phyloP scores from a whole-genome alignment of 2,888 invertebrate genomes.

The Lochmaea capreae region DNA sequence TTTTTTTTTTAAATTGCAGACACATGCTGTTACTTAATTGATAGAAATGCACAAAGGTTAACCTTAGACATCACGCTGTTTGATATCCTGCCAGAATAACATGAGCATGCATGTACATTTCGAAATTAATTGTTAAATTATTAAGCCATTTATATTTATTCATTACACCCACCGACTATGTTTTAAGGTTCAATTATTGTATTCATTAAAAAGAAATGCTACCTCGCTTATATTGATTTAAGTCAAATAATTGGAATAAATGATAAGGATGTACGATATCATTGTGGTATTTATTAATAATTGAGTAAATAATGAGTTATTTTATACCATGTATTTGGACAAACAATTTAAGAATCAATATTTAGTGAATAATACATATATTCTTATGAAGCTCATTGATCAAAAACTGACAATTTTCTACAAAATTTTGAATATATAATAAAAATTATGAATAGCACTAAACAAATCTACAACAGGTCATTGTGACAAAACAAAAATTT shows the following conservation, averaged over 20 bases:
- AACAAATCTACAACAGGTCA: no score
- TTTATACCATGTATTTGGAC: not conserved
- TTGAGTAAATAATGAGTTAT: not conserved
- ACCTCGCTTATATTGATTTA: no score
- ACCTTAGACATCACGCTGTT: not conserved
- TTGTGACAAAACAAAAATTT: no score
- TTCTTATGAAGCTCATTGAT: not conserved
- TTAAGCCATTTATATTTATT: no score
- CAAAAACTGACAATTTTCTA: not conserved
- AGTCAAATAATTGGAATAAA: no score
- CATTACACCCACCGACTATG: no score
- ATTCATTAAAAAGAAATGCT: no score
- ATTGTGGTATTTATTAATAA: not conserved
- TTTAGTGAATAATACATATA: not conserved
- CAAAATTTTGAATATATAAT: slow-evolving; percentile 23
- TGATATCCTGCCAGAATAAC: not conserved
- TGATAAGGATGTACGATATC: not conserved
- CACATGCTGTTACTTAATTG: not conserved
- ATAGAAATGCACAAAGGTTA: no score
- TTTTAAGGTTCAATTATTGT: no score
- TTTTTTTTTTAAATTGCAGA: not conserved
- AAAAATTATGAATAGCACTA: no score
- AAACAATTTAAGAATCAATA: not conserved
- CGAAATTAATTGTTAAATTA: not conserved
- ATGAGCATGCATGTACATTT: not conserved